Base-by-base conservation (phyloP, 2,113 vertebrate species). In the Lycocorax pyrrhopterus region DNA sequence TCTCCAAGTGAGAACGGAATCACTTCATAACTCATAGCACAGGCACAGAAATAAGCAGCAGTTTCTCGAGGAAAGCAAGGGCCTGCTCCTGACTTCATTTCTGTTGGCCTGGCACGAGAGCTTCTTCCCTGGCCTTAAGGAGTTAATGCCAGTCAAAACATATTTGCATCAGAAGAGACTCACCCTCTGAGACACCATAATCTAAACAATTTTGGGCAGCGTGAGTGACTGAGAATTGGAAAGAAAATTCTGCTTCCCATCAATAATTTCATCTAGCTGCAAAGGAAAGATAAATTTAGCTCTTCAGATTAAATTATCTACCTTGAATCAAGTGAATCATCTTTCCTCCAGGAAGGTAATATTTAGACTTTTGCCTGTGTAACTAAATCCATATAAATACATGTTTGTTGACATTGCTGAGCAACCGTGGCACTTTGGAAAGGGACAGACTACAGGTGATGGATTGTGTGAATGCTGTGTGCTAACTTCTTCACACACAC, bases 291-390 rank as follows among this genome's bases (percentile, higher is more conserved):
- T 46, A 95, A 92, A 92, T 93, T 74, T 92, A 93, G 74, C 55
- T 85, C 46, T 71, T 74, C 74, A 84, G 62, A 89, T 89, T 74
- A 77, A 93, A 79, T 96, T 91, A 93, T 64, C 75, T 92, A 20
- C 56, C 91, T 94, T 83, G 93, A 89, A 93, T 89, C 87, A 95
- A 82, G 66, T 91, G 91, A 95, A 74, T 89, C 60, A 82, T 82
- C 81, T 78, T 93, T 91, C 88, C 88, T 84, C 33, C 60, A 88
- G 84, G 75, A 95, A 93, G 44, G 16, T 46, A 87, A 60, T n/a
- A n/a, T 59, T 76, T 66, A 89, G 60, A 78, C 44, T 92, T 78
- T 51, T 78, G 71, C 35, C 56, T 37, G 20, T 33, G 72, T 74
- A 80, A 52, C 76, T 49, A 81, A 68, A 94, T 80, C 49, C 7